phyloP scores from a whole-genome alignment of 2,888 invertebrate genomes.

The Drosophila recens region DNA sequence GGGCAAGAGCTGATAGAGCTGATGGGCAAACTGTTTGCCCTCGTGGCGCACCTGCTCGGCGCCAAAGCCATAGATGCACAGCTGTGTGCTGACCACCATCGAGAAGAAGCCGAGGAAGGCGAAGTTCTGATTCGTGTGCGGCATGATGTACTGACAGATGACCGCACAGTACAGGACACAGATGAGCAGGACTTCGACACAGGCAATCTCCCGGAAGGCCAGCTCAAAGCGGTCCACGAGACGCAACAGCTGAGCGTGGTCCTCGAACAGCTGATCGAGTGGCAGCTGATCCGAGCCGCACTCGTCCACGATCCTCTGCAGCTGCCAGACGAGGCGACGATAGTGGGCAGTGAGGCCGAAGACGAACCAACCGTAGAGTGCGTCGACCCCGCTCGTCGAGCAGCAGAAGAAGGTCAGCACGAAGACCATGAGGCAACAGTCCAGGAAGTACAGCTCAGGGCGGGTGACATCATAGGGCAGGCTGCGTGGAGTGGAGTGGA shows the following conservation, averaged over 20 bases:
- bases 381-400: slow-evolving; percentile 57
- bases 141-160: slow-evolving; percentile 64
- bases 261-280: slow-evolving; percentile 27
- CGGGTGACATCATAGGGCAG: slow-evolving; percentile 50
- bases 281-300: neutral
- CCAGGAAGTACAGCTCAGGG: slow-evolving; percentile 48
- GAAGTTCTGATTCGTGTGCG: slow-evolving; percentile 56
- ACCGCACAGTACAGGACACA: slow-evolving; percentile 60
- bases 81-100: slow-evolving; percentile 50
- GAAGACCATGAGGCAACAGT: slow-evolving; percentile 55
- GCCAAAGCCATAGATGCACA: slow-evolving; percentile 59
- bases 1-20: slow-evolving; percentile 49
- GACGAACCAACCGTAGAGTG: slow-evolving; percentile 59
- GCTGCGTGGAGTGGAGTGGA: slow-evolving; percentile 12
- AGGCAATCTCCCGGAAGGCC: slow-evolving; percentile 51
- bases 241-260: slow-evolving; percentile 38
- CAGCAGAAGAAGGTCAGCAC: slow-evolving; percentile 62
- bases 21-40: slow-evolving; percentile 30
- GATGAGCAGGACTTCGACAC: slow-evolving; percentile 57
- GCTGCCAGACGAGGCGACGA: slow-evolving; percentile 40
- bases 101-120: slow-evolving; percentile 64
- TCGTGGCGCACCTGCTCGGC: slow-evolving; percentile 60
- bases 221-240: slow-evolving; percentile 47
- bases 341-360: slow-evolving; percentile 54
- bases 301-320: slow-evolving; percentile 7